Evolutionary conservation across 1,140 invertebrate genomes (phyloP).

Genomic region (Ips nitidus): DNA sequence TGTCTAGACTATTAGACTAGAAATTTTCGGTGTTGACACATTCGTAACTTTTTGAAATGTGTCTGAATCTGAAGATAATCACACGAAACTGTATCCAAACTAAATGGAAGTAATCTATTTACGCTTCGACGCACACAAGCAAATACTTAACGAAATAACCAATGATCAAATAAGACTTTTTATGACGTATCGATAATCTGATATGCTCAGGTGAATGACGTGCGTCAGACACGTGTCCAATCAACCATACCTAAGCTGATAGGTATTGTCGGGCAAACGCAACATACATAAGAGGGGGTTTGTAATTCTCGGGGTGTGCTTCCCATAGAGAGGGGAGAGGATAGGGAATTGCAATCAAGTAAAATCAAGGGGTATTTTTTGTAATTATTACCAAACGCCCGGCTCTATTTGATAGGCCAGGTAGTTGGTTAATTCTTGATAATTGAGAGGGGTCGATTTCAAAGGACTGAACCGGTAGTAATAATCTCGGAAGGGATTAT

Average conservation of each 20-base stretch:
- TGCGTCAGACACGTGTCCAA: slow-evolving; percentile 37
- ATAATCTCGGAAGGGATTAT: slow-evolving; percentile 11
- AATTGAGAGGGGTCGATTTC: slow-evolving; percentile 26
- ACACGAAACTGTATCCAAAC: too few species aligned
- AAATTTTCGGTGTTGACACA: too few species aligned
- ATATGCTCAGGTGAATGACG: slow-evolving; percentile 41
- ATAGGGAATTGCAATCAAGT: slow-evolving; percentile 7
- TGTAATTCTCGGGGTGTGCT: neutral
- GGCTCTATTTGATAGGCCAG: slow-evolving; percentile 16
- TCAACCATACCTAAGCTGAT: slow-evolving; percentile 10
- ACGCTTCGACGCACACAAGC: neutral
- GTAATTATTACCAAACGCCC: slow-evolving; percentile 27
- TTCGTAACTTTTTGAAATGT: too few species aligned
- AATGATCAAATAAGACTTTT: slow-evolving; percentile 37
- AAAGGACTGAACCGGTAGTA: slow-evolving; percentile 10
- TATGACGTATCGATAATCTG: slow-evolving; percentile 40
- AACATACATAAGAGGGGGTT: neutral
- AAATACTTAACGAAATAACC: slow-evolving; percentile 2
- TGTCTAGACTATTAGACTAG: too few species aligned
- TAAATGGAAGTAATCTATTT: neutral
- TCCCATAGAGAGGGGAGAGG: neutral
- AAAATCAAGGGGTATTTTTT: slow-evolving; percentile 17
- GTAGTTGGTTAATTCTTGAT: slow-evolving; percentile 25
- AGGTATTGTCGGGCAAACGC: slow-evolving; percentile 3
- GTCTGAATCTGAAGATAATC: too few species aligned